Evolutionary conservation across 2,113 vertebrate genomes (phyloP).

Genomic region (Mus spicilegus): DNA sequence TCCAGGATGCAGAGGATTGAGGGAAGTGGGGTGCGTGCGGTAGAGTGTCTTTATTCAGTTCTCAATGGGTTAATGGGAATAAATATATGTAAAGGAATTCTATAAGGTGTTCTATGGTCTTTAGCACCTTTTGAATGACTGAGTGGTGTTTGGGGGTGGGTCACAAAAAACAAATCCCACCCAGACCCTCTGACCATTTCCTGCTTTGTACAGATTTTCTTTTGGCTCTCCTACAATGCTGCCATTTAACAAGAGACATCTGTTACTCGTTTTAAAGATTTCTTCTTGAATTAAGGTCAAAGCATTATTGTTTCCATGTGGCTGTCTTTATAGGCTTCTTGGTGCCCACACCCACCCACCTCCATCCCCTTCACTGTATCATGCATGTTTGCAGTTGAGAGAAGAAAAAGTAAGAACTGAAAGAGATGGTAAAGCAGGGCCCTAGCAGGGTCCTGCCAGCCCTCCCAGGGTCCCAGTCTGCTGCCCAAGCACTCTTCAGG

Average conservation of each 20-base stretch:
- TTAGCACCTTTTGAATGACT: slow-evolving; percentile 29
- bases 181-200: neutral
- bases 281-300: slow-evolving; percentile 62
- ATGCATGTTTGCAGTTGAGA: neutral
- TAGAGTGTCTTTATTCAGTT: neutral
- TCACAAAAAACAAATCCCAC: neutral
- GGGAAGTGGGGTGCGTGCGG: neutral
- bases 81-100: neutral
- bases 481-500: neutral
- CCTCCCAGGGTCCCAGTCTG: neutral
- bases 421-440: neutral
- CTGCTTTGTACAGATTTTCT: slow-evolving; percentile 11
- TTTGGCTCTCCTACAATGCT: neutral
- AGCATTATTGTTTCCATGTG: slow-evolving; percentile 62
- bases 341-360: neutral
- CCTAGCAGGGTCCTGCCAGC: neutral
- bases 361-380: neutral
- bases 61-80: neutral
- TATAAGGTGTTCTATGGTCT: neutral
- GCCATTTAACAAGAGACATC: slow-evolving; percentile 42
- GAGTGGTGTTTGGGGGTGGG: neutral
- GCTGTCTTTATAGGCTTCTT: slow-evolving; percentile 39
- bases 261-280: slow-evolving; percentile 57
- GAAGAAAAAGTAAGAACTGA: neutral
- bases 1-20: neutral